Evolutionary conservation across 2,888 invertebrate genomes (phyloP).

Genomic region (Tetragonula carbonaria): DNA sequence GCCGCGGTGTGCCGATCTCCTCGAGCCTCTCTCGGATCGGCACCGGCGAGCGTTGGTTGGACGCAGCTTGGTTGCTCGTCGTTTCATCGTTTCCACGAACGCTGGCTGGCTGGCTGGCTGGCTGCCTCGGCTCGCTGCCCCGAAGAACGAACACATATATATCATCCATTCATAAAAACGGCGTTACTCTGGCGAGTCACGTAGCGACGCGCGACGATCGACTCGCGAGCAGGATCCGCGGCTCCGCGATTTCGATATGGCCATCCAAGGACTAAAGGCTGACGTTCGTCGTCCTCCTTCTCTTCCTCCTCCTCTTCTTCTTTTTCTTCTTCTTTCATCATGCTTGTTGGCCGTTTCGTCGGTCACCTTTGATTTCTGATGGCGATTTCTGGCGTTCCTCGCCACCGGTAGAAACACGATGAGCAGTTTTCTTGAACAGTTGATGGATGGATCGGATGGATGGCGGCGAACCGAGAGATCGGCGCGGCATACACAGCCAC

Average conservation of each 20-base stretch:
- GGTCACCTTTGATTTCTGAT: not conserved
- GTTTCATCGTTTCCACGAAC: slow-evolving; percentile 54
- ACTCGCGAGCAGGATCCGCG: slow-evolving; percentile 3
- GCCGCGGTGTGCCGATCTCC: slow-evolving; percentile 27
- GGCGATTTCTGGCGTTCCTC: not conserved
- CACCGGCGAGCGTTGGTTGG: not conserved
- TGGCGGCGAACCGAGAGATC: not conserved
- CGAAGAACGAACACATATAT: not conserved
- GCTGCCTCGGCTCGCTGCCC: not conserved
- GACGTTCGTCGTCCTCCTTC: not conserved
- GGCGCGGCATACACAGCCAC: not conserved
- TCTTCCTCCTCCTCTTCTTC: not conserved
- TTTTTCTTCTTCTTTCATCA: not conserved
- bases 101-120: too few relatives aligned
- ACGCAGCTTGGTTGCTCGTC: not conserved
- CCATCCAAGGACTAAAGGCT: slow-evolving; percentile 34
- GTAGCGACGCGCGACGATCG: slow-evolving; percentile 42
- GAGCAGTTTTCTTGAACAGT: not conserved
- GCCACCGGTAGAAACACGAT: too few relatives aligned
- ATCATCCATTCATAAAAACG: slow-evolving; percentile 62
- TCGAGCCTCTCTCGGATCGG: slow-evolving; percentile 8
- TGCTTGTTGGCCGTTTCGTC: not conserved
- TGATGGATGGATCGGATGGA: not conserved
- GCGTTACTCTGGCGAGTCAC: slow-evolving; percentile 54
- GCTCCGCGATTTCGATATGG: slow-evolving; percentile 44